A percentile compares a stretch with the other conserved stretches of the same genome.
Evolutionary conservation across 2,797 vertebrate genomes (phyloP).

Genomic region (Mus caroli): DNA sequence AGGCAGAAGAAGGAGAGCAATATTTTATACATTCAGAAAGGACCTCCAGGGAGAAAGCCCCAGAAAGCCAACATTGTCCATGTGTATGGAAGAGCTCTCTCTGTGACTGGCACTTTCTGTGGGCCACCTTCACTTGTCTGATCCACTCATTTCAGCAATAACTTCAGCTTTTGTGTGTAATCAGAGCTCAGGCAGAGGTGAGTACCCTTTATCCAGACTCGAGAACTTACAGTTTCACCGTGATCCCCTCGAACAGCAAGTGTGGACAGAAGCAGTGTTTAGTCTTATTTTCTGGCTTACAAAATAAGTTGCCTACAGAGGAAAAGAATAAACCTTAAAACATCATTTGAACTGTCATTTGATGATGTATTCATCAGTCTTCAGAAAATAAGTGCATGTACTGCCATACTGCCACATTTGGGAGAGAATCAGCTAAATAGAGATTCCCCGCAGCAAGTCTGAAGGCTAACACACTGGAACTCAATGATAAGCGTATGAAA

Average conservation of each 20-base stretch:
- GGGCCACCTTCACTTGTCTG: conserved; percentile 41
- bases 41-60: neutral
- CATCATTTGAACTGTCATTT: conserved; percentile 71
- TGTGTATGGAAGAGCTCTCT: neutral
- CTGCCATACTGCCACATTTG: conserved; percentile 32
- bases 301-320: conserved; percentile 63
- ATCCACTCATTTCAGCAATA: conserved; percentile 63
- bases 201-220: conserved; percentile 71
- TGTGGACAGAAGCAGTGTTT: conserved; percentile 20
- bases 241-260: conserved; percentile 51
- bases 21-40: neutral
- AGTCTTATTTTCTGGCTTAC: conserved; percentile 32
- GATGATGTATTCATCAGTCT: conserved; percentile 74
- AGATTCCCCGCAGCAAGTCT: conserved; percentile 67
- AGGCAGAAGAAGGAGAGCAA: neutral
- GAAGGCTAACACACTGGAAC: conserved; percentile 75
- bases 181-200: conserved; percentile 74
- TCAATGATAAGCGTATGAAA: conserved; percentile 57
- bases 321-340: conserved; percentile 73
- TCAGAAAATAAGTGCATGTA: conserved; percentile 75
- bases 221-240: conserved; percentile 72
- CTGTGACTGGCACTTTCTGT: conserved; percentile 46
- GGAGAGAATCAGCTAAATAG: conserved; percentile 81
- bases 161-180: conserved; percentile 47
- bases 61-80: too few relatives aligned